Percentiles rank a stretch among this genome's conserved stretches.
phyloP scores from a whole-genome alignment of 2,888 invertebrate genomes.

The Apotomis betuletana region DNA sequence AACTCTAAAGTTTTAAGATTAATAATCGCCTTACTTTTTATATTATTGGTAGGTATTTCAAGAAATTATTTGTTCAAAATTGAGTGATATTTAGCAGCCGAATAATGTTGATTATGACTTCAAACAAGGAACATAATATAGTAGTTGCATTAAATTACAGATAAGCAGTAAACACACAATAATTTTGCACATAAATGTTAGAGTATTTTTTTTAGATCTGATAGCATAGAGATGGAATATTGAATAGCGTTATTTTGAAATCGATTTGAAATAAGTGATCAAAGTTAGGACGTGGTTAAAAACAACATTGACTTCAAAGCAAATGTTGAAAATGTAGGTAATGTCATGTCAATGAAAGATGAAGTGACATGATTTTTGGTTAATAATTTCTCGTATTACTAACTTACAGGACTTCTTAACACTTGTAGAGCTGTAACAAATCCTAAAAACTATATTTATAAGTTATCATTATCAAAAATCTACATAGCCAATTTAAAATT shows the following conservation, averaged over 20 bases:
- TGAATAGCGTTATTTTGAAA: background rate
- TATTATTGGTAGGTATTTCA: too few relatives aligned
- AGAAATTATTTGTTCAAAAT: too few relatives aligned
- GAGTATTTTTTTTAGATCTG: background rate
- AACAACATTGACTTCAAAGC: slow-evolving; percentile 3
- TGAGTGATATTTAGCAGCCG: too few relatives aligned
- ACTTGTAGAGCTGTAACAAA: slow-evolving; percentile 25
- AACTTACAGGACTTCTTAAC: slow-evolving; percentile 42
- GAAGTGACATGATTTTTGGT: slow-evolving; percentile 25
- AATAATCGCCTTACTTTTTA: too few relatives aligned
- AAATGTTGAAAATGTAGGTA: slow-evolving; percentile 9
- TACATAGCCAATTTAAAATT: background rate
- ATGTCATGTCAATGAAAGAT: slow-evolving; percentile 23
- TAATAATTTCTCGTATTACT: slow-evolving; percentile 18
- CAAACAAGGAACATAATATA: background rate
- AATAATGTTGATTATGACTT: background rate
- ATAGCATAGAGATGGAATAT: slow-evolving; percentile 5
- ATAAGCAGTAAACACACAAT: background rate
- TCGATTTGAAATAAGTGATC: slow-evolving; percentile 5
- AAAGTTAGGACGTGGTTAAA: slow-evolving; percentile 4
- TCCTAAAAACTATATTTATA: slow-evolving; percentile 10
- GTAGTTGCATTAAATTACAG: background rate
- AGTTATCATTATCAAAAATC: background rate
- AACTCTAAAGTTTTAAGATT: too few relatives aligned
- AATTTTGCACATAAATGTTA: background rate